Conservation (phyloP, 2,797 vertebrate species). For the Toxotes lorentzi region DNA sequence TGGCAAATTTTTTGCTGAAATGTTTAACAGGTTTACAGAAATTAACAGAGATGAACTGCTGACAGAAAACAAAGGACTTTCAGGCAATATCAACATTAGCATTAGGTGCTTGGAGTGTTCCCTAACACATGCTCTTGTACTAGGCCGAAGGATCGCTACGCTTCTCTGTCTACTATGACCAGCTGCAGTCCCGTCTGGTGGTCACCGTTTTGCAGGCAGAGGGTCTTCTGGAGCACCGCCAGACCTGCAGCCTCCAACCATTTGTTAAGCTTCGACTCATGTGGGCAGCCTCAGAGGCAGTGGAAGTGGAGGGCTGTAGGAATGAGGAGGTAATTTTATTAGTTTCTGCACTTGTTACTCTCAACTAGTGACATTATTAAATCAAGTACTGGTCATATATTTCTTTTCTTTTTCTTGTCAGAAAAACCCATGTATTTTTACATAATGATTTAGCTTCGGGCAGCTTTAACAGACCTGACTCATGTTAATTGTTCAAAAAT, state of each 20-base stretch:
- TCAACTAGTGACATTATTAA: background rate
- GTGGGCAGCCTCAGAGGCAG: conserved; percentile 57
- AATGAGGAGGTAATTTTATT: conserved; percentile 56
- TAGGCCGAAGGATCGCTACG: conserved; percentile 72
- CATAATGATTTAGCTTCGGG: background rate
- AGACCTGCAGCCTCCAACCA: conserved; percentile 56
- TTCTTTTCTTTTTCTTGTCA: background rate
- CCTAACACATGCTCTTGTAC: background rate
- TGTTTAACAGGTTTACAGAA: too few relatives aligned
- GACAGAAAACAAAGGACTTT: background rate
- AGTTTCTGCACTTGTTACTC: background rate
- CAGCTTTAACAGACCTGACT: background rate
- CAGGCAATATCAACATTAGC: background rate
- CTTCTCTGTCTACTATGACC: conserved; percentile 82
- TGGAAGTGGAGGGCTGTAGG: conserved; percentile 19
- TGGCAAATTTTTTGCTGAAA: background rate
- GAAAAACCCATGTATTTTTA: background rate
- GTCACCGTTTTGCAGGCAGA: conserved; percentile 80
- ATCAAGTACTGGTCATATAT: background rate
- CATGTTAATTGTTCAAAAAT: background rate
- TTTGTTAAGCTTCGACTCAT: conserved; percentile 78
- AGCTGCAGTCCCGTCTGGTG: conserved; percentile 74
- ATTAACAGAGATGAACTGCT: background rate
- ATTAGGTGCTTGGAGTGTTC: background rate
- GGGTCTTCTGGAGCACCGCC: conserved; percentile 64